These are phyloP conservation scores for Rhinichthys klamathensis DNA, from an alignment of 2,113 vertebrate genomes.

Conservation along the genomic window DNA sequence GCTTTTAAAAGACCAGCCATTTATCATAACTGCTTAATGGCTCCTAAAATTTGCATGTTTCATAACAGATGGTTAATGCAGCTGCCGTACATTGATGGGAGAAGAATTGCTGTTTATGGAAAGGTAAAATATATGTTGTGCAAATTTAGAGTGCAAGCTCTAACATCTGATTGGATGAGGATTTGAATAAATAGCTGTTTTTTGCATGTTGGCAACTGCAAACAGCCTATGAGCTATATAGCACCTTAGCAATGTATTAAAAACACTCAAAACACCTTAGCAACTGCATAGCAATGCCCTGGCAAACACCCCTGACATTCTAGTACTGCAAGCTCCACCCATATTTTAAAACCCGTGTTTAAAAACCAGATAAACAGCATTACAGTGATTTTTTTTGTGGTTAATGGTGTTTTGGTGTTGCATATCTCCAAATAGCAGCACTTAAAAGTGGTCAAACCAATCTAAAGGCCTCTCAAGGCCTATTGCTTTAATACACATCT, in stretches of 20 bases:
- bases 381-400: background rate
- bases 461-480: background rate
- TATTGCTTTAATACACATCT: background rate
- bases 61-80: conserved; percentile 76
- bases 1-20: background rate
- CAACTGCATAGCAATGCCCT: too few relatives aligned
- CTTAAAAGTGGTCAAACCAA: background rate
- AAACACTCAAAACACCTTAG: too few relatives aligned
- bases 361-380: background rate
- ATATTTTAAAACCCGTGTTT: background rate
- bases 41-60: conserved; percentile 6
- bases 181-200: background rate
- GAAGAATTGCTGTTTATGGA: conserved; percentile 78
- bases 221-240: background rate
- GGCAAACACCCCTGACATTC: too few relatives aligned
- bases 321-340: too few relatives aligned
- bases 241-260: too few relatives aligned
- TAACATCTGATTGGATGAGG: background rate
- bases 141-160: background rate
- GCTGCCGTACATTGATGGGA: conserved; percentile 78
- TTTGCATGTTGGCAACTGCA: background rate
- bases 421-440: background rate
- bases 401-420: background rate
- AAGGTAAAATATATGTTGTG: conserved; percentile 71
- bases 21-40: conserved; percentile 24